phyloP scores from a whole-genome alignment of 1,140 invertebrate species.

The Bombus balteatus region DNA sequence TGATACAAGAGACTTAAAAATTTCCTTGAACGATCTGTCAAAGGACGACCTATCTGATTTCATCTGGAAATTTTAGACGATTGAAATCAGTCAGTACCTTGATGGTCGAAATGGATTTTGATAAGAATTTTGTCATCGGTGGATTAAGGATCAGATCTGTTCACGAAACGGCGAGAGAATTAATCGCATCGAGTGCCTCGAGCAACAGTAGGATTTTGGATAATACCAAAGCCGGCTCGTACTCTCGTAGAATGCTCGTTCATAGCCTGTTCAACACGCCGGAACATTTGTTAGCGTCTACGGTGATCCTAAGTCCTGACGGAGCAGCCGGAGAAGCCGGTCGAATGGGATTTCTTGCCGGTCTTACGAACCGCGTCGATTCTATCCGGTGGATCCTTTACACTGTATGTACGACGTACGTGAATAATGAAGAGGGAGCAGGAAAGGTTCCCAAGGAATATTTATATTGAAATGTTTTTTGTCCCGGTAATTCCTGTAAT shows the following conservation, averaged over 20 bases:
- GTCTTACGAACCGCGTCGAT: background rate
- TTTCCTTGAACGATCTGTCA: too few relatives aligned
- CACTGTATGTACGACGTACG: background rate
- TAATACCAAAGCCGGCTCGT: conserved; percentile 4
- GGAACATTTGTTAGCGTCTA: conserved; percentile 21
- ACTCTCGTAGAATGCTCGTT: conserved; percentile 9
- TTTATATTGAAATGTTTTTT: background rate
- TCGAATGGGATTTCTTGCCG: conserved; percentile 13
- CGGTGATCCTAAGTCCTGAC: conserved; percentile 18
- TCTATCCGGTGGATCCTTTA: background rate
- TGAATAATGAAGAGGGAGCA: background rate
- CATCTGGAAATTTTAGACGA: background rate
- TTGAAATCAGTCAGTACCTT: background rate
- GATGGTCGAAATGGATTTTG: too few relatives aligned
- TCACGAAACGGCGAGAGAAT: background rate
- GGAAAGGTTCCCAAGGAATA: background rate
- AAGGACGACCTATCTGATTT: too few relatives aligned
- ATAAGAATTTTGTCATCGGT: background rate
- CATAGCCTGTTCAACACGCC: conserved; percentile 22
- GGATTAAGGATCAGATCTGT: background rate
- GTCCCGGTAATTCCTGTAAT: too few relatives aligned
- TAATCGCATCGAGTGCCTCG: conserved; percentile 11
- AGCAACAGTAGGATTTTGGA: background rate
- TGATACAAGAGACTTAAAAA: too few relatives aligned
- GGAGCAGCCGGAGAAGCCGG: background rate